Evolutionary conservation across 2,888 invertebrate species (phyloP), one percentile per base, ranked within the genome.

Genomic region (Parasteatoda lunata): DNA sequence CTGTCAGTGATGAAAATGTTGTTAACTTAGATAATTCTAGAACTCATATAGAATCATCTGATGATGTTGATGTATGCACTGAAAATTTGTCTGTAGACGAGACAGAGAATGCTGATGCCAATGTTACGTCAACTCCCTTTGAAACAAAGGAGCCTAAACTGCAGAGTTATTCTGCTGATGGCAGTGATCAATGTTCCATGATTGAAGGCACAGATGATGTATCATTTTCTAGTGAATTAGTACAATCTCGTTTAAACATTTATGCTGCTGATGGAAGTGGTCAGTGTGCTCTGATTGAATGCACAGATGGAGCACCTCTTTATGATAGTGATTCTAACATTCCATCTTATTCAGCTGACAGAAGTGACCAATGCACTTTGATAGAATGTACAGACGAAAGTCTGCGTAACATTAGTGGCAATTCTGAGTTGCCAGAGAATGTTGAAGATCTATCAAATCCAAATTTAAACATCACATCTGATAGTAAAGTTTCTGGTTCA

Each of bases 51-150:
- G 70, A 82, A 68, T 82, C 70, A n/a, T 76, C 70, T 6, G 64
- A 71, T 51, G 71, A 71, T 11, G n/a, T 64, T 47, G n/a, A n/a
- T 68, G 45, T 45, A 52, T 68, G 45, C 52, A 15, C 15, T 68
- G 77, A 77, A 66, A 52, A 78, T 59, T 11, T 45, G 54, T 71
- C 72, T 9, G 45, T 49, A 66, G 65, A 51, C 15, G 52, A 65
- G 48, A 11, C 68, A 51, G 72, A 75, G 73, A 73, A 54, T 52
- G 9, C 30, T 11, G 82, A 82, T 49, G 64, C 64, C 49, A 76
- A 76, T 69, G 71, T 84, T 7, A 77, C 83, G 47, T 84, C 83
- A 45, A 73, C 72, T 13, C 83, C 83, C 48, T 71, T 54, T 47
- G 52, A 51, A 51, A 11, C 65, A 49, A 64, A 77, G 11, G n/a